phyloP scores from a whole-genome alignment of 2,888 invertebrate species.

The Lasioglossum leucozonium region DNA sequence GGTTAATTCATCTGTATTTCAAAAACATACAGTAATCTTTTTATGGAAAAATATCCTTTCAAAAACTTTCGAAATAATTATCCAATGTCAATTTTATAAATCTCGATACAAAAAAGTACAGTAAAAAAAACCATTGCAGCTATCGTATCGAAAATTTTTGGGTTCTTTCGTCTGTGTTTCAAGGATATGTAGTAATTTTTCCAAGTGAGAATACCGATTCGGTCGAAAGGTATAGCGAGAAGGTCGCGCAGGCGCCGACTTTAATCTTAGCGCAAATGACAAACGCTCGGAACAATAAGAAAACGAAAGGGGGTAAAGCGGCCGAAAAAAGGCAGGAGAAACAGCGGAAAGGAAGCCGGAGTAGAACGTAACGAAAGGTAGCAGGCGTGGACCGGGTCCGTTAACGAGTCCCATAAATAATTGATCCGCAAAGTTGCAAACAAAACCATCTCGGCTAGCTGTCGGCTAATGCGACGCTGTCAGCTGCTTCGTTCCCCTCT shows the following conservation, averaged over 20 bases:
- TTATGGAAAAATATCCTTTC: background rate
- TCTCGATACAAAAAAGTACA: no score
- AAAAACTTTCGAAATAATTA: no score
- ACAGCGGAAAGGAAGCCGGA: background rate
- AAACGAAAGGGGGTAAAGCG: background rate
- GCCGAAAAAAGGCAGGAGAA: background rate
- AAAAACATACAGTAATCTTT: background rate
- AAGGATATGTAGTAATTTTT: background rate
- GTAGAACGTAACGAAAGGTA: slow-evolving; percentile 27
- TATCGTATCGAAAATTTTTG: background rate
- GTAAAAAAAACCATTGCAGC: background rate
- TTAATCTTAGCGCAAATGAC: background rate
- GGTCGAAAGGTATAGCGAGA: background rate
- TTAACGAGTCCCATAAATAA: slow-evolving; percentile 72
- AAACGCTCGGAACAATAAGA: background rate
- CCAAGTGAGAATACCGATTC: background rate
- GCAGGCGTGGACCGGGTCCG: slow-evolving; percentile 36
- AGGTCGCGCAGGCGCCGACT: background rate
- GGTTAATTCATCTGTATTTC: no score
- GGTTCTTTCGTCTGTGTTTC: background rate
- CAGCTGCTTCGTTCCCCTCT: slow-evolving; percentile 14
- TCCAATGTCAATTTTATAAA: no score
- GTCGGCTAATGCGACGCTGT: slow-evolving; percentile 62
- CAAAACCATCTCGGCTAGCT: slow-evolving; percentile 55
- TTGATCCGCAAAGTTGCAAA: slow-evolving; percentile 70